Evolutionary conservation across 1,140 invertebrate species (phyloP), one percentile per base, ranked within the genome.

Genomic region (Dreissena rostriformis): DNA sequence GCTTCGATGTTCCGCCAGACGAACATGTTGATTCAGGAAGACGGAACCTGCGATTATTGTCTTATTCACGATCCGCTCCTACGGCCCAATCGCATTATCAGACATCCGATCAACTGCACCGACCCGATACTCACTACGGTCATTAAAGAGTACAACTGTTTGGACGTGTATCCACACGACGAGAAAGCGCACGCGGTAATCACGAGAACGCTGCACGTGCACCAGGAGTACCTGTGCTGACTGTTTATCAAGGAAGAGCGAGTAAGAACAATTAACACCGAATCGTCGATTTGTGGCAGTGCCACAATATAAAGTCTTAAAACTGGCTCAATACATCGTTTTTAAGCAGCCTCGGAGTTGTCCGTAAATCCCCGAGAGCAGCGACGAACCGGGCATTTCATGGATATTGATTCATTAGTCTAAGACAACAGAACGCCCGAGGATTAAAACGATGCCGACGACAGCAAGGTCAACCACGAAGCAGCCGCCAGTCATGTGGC

Each of bases 201-300:
- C 12, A 87, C 87, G 22, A 63, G 53, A 5, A 83, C 81, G 12
- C 24, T 68, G 24, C 72, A 79, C 63, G 17, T 65, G 0, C 75
- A 84, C 51, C 82, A 85, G n/a, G 78, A 85, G 61, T 86, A 87
- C 61, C 15, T 85, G 24, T 88, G 87, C 63, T 88, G 87, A 85
- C 71, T 88, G 28, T 87, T 88, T 70, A 80, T 82, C 12, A 5
- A 57, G 17, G 71, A 75, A 0, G 63, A 75, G 15, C 39, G 51
- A 28, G 29, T 12, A 14, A 72, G 80, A n/a, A 68, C 28, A 19
- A 52, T 82, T 10, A 74, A 82, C 55, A 17, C 68, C 12, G 72
- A 82, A 17, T 57, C 80, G 2, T 39, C 80, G 7, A 22, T 73
- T 51, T 82, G 80, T 68, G 65, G 65, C 63, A 82, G 26, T 22